Evolutionary conservation across 2,888 invertebrate genomes (phyloP).

Genomic region (Metopia argyrocephala): DNA sequence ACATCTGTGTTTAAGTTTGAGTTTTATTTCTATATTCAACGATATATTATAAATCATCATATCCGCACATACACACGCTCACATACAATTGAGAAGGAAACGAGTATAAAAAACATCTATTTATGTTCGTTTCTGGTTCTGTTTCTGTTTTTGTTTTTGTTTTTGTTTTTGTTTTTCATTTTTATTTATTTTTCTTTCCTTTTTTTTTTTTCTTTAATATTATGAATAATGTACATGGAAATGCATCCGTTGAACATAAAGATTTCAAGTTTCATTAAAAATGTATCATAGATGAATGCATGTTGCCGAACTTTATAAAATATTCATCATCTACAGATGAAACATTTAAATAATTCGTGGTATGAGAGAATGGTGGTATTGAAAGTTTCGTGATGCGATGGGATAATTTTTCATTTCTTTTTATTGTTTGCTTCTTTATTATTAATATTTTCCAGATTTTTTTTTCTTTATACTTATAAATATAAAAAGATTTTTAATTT

Average conservation of each 20-base stretch:
- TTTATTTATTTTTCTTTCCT: not conserved
- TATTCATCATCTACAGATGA: slow-evolving; percentile 56
- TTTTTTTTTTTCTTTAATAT: no score
- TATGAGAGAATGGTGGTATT: not conserved
- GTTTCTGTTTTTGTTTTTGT: not conserved
- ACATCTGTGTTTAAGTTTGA: not conserved
- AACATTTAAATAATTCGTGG: not conserved
- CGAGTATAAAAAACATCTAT: not conserved
- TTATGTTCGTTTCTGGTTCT: not conserved
- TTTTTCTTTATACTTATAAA: slow-evolving; percentile 2
- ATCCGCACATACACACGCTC: not conserved
- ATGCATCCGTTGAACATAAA: slow-evolving; percentile 29
- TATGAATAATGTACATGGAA: not conserved
- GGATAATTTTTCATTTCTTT: slow-evolving; percentile 58
- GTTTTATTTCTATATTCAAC: slow-evolving; percentile 1
- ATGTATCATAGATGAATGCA: slow-evolving; percentile 63
- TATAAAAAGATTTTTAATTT: slow-evolving; percentile 72
- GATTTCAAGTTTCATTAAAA: slow-evolving; percentile 65
- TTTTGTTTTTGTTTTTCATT: not conserved
- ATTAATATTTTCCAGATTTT: slow-evolving; percentile 46
- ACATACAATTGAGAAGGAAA: not conserved
- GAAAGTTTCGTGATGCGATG: not conserved
- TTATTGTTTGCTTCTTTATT: slow-evolving; percentile 50
- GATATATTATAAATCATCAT: not conserved
- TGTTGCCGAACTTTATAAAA: slow-evolving; percentile 64